Conservation (phyloP, 23 tunicate species). For the Styela clava region DNA sequence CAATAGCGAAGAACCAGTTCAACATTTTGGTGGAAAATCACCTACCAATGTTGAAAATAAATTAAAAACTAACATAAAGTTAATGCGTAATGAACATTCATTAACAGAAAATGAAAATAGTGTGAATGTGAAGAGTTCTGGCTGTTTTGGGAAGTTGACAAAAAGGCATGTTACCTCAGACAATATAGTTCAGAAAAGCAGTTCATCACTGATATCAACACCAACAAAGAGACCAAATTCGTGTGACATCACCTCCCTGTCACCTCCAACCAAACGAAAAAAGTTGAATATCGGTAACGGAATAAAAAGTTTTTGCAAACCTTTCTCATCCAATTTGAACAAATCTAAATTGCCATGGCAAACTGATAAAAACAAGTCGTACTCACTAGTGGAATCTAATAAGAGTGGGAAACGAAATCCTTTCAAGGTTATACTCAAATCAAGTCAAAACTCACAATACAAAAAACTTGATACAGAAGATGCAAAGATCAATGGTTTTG, state of each 20-base stretch:
- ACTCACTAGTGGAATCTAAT: not conserved
- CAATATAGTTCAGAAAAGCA: not conserved
- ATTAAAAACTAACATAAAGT: no score
- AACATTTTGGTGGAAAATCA: not conserved
- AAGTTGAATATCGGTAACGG: not conserved
- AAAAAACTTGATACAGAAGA: not conserved
- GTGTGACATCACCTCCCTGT: constrained; percentile 1
- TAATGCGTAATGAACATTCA: not conserved
- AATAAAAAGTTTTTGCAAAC: not conserved
- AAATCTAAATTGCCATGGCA: not conserved
- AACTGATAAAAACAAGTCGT: not conserved
- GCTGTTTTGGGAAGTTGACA: not conserved
- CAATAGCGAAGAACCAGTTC: not conserved
- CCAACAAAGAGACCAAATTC: not conserved
- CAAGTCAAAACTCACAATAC: not conserved
- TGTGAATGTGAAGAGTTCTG: not conserved
- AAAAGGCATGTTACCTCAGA: not conserved
- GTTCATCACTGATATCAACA: not conserved
- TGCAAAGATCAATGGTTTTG: not conserved
- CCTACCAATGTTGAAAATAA: no score
- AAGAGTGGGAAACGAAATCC: not conserved
- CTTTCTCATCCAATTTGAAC: not conserved
- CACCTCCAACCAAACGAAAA: constrained; percentile 26
- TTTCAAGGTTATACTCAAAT: constrained; percentile 4
- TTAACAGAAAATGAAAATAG: not conserved